Evolutionary conservation across 2,888 invertebrate species (phyloP).

Genomic region (Adela reaumurella): DNA sequence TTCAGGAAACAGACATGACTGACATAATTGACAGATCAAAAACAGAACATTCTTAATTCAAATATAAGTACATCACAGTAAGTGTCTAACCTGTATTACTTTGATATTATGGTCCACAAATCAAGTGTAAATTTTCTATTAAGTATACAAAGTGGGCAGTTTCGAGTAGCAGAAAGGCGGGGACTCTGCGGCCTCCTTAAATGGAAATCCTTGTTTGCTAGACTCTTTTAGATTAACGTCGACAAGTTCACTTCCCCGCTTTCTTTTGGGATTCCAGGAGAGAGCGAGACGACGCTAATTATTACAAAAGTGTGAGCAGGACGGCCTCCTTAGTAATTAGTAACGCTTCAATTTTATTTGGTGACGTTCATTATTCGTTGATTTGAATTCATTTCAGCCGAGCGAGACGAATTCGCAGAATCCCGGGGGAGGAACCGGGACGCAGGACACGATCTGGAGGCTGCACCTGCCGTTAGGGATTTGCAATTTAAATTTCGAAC

Average conservation of each 20-base stretch:
- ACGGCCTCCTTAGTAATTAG: conserved; percentile 40
- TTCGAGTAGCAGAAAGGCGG: no score
- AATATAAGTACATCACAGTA: no score
- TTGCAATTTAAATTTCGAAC: conserved; percentile 56
- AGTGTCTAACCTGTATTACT: no score
- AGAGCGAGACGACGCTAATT: conserved; percentile 46
- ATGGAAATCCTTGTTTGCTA: background rate
- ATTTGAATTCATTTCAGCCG: conserved; percentile 20
- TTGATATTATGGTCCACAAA: no score
- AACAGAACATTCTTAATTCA: no score
- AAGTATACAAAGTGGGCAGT: no score
- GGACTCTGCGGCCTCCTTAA: background rate
- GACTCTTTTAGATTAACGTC: conserved; percentile 51
- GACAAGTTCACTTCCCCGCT: conserved; percentile 45
- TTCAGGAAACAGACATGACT: no score
- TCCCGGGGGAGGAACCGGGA: conserved; percentile 30
- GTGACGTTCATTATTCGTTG: conserved; percentile 54
- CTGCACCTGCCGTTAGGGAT: conserved; percentile 52
- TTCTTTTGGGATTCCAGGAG: conserved; percentile 48
- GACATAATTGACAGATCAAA: no score
- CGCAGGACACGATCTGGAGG: conserved; percentile 28
- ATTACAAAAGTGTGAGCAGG: conserved; percentile 27
- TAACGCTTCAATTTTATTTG: conserved; percentile 57
- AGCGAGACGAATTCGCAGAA: conserved; percentile 21
- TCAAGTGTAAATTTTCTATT: no score